Conservation (phyloP, 2,797 vertebrate species). For the Chelonia mydas region DNA sequence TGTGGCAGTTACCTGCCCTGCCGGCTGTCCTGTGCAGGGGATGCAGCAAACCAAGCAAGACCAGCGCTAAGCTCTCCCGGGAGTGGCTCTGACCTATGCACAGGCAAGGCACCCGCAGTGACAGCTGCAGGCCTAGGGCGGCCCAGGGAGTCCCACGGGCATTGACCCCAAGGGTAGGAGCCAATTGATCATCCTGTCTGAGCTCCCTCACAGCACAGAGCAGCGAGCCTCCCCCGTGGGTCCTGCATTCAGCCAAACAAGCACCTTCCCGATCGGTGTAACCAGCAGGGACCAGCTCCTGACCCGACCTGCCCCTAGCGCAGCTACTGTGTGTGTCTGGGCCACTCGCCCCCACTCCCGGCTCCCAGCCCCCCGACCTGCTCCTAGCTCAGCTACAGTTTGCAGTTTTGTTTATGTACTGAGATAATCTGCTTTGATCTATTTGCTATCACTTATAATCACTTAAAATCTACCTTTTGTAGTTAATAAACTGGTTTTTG, state of each 20-base stretch:
- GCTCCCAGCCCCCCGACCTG: not conserved
- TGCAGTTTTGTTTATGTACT: too few species aligned
- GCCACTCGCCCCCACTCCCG: not conserved
- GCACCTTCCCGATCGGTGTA: too few species aligned
- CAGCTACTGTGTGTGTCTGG: not conserved
- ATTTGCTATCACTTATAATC: too few species aligned
- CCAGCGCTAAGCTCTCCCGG: not conserved
- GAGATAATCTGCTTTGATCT: too few species aligned
- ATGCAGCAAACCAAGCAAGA: not conserved
- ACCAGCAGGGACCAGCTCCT: not conserved
- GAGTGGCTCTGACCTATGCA: not conserved
- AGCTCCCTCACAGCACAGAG: not conserved
- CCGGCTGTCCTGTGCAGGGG: not conserved
- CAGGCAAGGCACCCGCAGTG: not conserved
- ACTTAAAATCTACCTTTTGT: too few species aligned
- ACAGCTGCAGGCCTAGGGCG: not conserved
- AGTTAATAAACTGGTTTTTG: too few species aligned
- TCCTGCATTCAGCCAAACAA: not conserved
- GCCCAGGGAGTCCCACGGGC: not conserved
- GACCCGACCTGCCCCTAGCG: too few species aligned
- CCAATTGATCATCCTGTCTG: not conserved
- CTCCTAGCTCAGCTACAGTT: too few species aligned
- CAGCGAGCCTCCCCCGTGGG: not conserved
- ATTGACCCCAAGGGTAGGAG: not conserved
- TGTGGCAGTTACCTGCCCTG: not conserved